Conservation (phyloP, 1,140 invertebrate genomes). For the Diachasma alloeum region DNA sequence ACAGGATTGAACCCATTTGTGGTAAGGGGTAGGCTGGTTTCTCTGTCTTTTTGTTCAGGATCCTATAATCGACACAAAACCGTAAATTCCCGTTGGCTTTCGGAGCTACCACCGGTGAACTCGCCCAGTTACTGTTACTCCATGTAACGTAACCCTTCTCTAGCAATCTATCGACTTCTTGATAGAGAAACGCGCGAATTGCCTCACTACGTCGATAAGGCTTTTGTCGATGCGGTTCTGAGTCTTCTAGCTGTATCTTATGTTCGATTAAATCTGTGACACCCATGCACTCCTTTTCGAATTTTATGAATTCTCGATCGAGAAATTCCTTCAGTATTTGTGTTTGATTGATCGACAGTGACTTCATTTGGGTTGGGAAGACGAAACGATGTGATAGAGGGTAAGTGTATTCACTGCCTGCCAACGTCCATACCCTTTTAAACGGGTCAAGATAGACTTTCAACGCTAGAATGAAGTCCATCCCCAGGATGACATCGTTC, state of each 20-base stretch:
- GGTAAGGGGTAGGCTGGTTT: slow-evolving; percentile 26
- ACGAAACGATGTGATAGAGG: slow-evolving; percentile 9
- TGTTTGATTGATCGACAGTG: neutral
- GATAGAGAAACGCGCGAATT: no score
- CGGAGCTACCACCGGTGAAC: slow-evolving; percentile 21
- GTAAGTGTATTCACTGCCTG: no score
- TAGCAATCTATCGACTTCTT: slow-evolving; percentile 29
- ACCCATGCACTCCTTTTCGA: no score
- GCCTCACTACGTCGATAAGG: slow-evolving; percentile 22
- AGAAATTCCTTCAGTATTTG: slow-evolving; percentile 9
- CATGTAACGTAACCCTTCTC: slow-evolving; percentile 23
- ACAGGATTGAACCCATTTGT: slow-evolving; percentile 28
- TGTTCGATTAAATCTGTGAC: no score
- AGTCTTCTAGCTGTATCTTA: slow-evolving; percentile 18
- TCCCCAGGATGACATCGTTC: no score
- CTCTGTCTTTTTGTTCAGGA: slow-evolving; percentile 20
- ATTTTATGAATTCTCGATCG: no score
- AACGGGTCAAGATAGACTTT: no score
- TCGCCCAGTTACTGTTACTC: slow-evolving; percentile 29
- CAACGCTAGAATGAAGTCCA: no score
- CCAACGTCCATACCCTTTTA: no score
- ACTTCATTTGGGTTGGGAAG: neutral
- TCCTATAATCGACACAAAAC: slow-evolving; percentile 24
- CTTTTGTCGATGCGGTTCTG: slow-evolving; percentile 24
- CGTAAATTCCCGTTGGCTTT: slow-evolving; percentile 16